These are phyloP conservation scores for Acronicta psi DNA, from an alignment of 2,888 invertebrate genomes.

Conservation along the genomic window DNA sequence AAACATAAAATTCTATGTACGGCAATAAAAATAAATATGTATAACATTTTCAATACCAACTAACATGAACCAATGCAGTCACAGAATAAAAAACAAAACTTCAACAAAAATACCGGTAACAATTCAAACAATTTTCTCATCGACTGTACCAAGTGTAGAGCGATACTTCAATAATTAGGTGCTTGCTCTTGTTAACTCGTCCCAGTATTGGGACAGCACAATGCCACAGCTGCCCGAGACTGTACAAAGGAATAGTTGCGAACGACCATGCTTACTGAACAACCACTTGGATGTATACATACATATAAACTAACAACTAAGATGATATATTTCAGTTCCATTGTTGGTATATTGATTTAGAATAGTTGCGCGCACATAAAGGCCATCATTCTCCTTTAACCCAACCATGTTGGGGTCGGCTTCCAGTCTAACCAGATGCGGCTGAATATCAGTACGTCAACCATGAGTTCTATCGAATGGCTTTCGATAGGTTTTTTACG, in stretches of 20 bases:
- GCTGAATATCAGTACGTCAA: too few relatives aligned
- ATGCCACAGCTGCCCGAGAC: not conserved
- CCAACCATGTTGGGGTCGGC: too few relatives aligned
- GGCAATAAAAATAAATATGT: too few relatives aligned
- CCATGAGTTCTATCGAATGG: too few relatives aligned
- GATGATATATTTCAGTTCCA: slow-evolving; percentile 12
- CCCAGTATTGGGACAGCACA: slow-evolving; percentile 6
- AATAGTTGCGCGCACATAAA: slow-evolving; percentile 15
- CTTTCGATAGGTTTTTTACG: too few relatives aligned
- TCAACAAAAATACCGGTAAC: not conserved
- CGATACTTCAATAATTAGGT: slow-evolving; percentile 32
- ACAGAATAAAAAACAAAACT: not conserved
- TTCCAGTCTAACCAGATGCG: too few relatives aligned
- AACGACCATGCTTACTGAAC: slow-evolving; percentile 8
- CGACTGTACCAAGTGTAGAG: slow-evolving; percentile 13
- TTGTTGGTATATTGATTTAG: slow-evolving; percentile 20
- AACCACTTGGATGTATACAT: slow-evolving; percentile 7
- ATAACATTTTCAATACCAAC: too few relatives aligned
- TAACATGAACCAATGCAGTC: too few relatives aligned
- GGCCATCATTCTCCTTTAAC: too few relatives aligned
- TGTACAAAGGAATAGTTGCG: slow-evolving; percentile 37
- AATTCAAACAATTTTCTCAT: slow-evolving; percentile 21
- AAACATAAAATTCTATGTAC: too few relatives aligned
- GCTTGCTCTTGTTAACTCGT: slow-evolving; percentile 12
- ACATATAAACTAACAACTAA: too few relatives aligned